Conservation (phyloP, 1,140 invertebrate species). For the Panagrolaimus sp. region DNA sequence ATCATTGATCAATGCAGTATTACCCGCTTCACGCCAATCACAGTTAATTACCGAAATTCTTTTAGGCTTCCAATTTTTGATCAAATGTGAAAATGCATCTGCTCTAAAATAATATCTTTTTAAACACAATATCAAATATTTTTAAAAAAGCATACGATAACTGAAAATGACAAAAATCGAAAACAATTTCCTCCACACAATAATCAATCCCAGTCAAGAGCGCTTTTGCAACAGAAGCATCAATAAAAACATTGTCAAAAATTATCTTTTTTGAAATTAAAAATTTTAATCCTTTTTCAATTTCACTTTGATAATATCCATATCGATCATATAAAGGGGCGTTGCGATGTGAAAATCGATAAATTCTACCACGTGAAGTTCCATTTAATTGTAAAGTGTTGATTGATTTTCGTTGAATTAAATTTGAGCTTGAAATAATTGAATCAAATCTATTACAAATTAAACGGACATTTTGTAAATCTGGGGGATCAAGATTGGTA, state of each 20-base stretch:
- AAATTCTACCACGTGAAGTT: not conserved
- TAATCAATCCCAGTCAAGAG: not conserved
- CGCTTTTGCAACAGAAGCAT: not conserved
- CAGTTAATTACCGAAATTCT: not conserved
- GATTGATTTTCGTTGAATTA: not conserved
- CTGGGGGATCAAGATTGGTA: not conserved
- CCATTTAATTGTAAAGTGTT: not conserved
- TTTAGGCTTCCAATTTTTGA: not conserved
- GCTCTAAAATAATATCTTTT: not conserved
- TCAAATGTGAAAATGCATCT: not conserved
- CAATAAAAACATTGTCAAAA: not conserved
- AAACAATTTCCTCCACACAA: not conserved
- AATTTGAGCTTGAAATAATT: not conserved
- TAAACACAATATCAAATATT: not conserved
- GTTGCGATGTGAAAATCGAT: not conserved
- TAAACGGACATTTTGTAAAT: not conserved
- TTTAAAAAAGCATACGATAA: constrained; percentile 7
- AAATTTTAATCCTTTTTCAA: not conserved
- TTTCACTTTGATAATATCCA: not conserved
- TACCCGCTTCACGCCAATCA: not conserved
- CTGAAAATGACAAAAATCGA: constrained; percentile 10
- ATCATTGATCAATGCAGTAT: not conserved
- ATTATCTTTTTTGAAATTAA: not conserved
- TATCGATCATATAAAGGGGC: not conserved
- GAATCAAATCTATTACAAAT: not conserved